phyloP scores from a whole-genome alignment of 2,113 vertebrate species.

The Peromyscus californicus region DNA sequence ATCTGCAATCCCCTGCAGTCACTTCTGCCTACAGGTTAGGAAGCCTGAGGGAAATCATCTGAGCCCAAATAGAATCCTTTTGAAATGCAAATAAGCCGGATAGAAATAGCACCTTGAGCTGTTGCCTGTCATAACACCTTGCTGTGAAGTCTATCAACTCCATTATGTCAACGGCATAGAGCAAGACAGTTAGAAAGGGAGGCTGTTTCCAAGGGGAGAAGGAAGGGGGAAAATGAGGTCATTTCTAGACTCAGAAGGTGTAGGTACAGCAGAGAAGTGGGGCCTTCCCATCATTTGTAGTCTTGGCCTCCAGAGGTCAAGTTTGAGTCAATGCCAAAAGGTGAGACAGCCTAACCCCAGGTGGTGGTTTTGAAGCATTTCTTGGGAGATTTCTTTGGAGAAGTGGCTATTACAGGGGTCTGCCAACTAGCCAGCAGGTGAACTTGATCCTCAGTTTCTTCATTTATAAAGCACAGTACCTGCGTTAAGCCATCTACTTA shows the following conservation, averaged over 20 bases:
- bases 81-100: constrained; percentile 24
- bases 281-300: not conserved
- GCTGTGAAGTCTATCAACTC: not conserved
- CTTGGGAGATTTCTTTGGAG: not conserved
- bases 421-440: not conserved
- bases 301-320: not conserved
- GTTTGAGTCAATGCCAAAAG: not conserved
- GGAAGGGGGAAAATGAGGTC: not conserved
- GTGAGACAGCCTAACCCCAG: not conserved
- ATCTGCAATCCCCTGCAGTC: not conserved
- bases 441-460: not conserved
- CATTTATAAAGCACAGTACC: not conserved
- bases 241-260: too few species aligned
- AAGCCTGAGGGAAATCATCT: not conserved
- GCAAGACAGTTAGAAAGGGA: not conserved
- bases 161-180: not conserved
- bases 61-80: constrained; percentile 26
- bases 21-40: not conserved
- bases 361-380: not conserved
- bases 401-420: not conserved
- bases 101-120: not conserved
- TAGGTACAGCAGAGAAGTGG: not conserved
- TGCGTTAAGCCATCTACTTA: not conserved
- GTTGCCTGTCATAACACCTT: not conserved
- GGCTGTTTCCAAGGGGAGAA: not conserved